A percentile compares a stretch with the other conserved stretches of the same genome.
Conservation (phyloP, 1,140 invertebrate species). For the Schlechtendalia chinensis region DNA sequence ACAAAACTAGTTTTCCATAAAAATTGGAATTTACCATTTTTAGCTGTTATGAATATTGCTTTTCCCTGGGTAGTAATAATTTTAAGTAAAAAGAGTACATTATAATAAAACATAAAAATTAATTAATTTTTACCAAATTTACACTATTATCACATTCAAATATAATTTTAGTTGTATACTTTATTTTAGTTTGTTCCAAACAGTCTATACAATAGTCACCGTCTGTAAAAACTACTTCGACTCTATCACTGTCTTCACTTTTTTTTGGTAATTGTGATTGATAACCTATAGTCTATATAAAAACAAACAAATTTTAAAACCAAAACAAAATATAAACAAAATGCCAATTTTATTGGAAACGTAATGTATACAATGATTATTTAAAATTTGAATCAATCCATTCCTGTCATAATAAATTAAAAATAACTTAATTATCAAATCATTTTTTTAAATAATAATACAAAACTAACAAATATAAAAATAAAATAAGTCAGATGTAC, state of each 20-base stretch:
- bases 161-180: neutral
- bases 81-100: neutral
- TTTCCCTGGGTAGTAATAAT: neutral
- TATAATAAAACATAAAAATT: neutral
- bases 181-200: no score
- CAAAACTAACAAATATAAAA: neutral
- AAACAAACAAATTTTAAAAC: neutral
- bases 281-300: constrained; percentile 24
- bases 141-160: neutral
- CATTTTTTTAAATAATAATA: no score
- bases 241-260: no score
- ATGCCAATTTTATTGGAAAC: no score
- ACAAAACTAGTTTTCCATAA: constrained; percentile 34
- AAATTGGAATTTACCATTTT: neutral
- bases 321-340: neutral
- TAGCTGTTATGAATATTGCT: neutral
- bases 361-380: neutral
- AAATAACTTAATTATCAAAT: no score
- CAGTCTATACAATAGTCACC: neutral
- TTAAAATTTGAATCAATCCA: neutral
- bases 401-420: neutral
- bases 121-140: neutral
- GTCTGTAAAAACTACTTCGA: neutral
- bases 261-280: neutral
- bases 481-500: no score